phyloP scores from a whole-genome alignment of 2,797 vertebrate species.

The Anguilla obscura region DNA sequence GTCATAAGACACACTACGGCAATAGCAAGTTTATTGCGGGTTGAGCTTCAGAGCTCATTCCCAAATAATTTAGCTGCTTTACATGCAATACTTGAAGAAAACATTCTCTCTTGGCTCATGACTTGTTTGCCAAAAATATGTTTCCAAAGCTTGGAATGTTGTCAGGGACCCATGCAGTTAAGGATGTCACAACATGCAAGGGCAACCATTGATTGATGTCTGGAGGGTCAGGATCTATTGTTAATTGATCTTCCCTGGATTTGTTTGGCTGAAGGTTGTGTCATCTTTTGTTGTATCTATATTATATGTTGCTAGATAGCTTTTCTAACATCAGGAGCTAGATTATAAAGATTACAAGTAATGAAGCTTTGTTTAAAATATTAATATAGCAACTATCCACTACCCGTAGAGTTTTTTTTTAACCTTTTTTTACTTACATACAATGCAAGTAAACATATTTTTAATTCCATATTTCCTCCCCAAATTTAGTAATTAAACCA shows the following conservation, averaged over 20 bases:
- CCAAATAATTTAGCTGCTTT: no score
- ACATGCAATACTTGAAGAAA: no score
- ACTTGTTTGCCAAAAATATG: background rate
- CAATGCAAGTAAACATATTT: background rate
- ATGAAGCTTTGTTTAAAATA: background rate
- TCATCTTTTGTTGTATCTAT: background rate
- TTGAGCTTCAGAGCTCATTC: no score
- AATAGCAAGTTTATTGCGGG: no score
- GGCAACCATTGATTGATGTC: background rate
- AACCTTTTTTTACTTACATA: background rate
- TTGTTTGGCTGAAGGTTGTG: background rate
- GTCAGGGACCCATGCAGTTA: background rate
- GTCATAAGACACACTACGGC: no score
- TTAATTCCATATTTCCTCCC: background rate
- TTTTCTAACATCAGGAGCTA: background rate
- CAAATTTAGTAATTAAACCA: background rate
- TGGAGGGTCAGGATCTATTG: background rate
- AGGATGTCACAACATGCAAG: background rate
- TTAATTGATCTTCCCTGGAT: background rate
- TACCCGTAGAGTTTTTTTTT: background rate
- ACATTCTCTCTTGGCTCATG: background rate
- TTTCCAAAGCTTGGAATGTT: background rate
- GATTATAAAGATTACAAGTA: background rate
- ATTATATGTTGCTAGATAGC: background rate
- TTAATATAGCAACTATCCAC: background rate